A percentile compares a stretch with the other conserved stretches of the same genome.
These are phyloP conservation scores for Trachelus stipa DNA, from an alignment of 2,888 invertebrate genomes.

Conservation along the genomic window DNA sequence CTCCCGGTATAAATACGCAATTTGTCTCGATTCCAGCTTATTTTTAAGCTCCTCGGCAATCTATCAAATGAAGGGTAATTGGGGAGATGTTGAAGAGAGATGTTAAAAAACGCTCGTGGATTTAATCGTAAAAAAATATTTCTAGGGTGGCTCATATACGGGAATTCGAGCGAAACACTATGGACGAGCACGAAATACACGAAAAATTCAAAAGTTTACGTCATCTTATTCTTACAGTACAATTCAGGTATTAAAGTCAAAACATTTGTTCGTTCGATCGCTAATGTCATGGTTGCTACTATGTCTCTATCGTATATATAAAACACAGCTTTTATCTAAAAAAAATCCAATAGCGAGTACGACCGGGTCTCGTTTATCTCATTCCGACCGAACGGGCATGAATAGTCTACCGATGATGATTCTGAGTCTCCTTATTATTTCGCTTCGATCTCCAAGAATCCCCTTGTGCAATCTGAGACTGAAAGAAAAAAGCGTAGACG, in stretches of 20 bases:
- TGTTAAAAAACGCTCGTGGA: not conserved
- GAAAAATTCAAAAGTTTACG: not conserved
- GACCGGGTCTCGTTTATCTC: slow-evolving; percentile 18
- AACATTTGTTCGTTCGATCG: not conserved
- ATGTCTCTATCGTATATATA: not conserved
- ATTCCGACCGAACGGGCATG: slow-evolving; percentile 23
- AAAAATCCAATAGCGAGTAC: not conserved
- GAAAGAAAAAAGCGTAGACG: not conserved
- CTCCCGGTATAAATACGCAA: slow-evolving; percentile 22
- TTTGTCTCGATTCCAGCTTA: slow-evolving; percentile 21
- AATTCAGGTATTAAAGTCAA: not conserved
- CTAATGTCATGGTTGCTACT: not conserved
- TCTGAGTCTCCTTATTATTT: slow-evolving; percentile 16
- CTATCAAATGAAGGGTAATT: not conserved
- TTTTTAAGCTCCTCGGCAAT: not conserved
- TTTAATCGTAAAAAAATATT: not conserved
- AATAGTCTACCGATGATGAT: slow-evolving; percentile 11
- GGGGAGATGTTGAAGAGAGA: not conserved
- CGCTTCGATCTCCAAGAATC: slow-evolving; percentile 16
- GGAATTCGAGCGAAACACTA: not conserved
- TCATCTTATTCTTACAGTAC: not conserved
- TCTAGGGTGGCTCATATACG: not conserved
- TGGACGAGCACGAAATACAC: not conserved
- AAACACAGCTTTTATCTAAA: no score
- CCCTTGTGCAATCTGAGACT: slow-evolving; percentile 7